Conservation (phyloP, 2,888 invertebrate species). For the Zeuzera pyrina region DNA sequence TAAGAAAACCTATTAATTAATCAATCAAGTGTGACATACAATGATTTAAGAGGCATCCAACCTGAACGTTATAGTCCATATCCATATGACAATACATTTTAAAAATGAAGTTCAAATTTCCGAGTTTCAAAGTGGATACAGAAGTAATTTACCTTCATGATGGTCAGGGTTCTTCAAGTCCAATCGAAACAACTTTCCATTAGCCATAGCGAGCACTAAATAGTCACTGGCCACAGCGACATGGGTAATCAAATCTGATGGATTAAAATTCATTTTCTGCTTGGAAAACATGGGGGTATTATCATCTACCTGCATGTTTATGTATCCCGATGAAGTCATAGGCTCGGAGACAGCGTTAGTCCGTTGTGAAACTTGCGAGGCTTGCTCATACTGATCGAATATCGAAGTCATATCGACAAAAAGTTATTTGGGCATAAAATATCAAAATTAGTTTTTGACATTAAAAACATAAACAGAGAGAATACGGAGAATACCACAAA, state of each 20-base stretch:
- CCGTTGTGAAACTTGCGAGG: slow-evolving; percentile 71
- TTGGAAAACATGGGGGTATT: slow-evolving; percentile 91
- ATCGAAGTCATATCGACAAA: slow-evolving; percentile 80
- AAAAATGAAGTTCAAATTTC: no score
- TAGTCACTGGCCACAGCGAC: slow-evolving; percentile 87
- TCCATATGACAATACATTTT: no score
- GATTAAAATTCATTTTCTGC: slow-evolving; percentile 85
- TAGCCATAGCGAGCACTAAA: slow-evolving; percentile 87
- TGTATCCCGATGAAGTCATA: slow-evolving; percentile 67
- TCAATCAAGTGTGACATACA: no score
- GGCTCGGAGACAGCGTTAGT: slow-evolving; percentile 47
- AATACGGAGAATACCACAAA: no score
- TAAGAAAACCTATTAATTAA: no score
- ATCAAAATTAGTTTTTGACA: no score
- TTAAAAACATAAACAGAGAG: no score
- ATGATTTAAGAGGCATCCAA: no score
- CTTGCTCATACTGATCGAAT: slow-evolving; percentile 88
- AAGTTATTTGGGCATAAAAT: no score
- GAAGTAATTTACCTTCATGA: slow-evolving; percentile 76
- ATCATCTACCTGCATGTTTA: slow-evolving; percentile 75
- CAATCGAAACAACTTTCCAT: slow-evolving; percentile 84
- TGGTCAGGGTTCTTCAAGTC: slow-evolving; percentile 85
- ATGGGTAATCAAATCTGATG: slow-evolving; percentile 85
- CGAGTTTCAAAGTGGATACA: no score
- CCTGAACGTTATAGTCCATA: no score